Conservation (phyloP, 2,797 vertebrate genomes). For the Prunella strophiata region DNA sequence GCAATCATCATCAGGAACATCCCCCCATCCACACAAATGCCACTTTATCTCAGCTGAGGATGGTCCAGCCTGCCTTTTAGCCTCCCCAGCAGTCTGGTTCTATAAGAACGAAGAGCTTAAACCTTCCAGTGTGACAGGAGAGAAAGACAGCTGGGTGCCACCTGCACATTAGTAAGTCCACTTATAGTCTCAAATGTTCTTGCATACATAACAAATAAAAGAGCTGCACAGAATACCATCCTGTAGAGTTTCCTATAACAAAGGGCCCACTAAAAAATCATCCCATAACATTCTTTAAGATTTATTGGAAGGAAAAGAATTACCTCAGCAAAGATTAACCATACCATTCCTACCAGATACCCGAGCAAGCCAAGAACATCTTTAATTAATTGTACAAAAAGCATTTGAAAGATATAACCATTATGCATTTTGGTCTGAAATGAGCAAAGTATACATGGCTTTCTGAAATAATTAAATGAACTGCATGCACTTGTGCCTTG, state of each 20-base stretch:
- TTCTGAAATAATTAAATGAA: constrained; percentile 21
- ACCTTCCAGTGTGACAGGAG: background rate
- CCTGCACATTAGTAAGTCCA: background rate
- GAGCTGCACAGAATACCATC: background rate
- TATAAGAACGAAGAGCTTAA: constrained; percentile 2
- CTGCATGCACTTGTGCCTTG: background rate
- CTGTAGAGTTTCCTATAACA: constrained; percentile 14
- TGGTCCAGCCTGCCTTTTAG: constrained; percentile 28
- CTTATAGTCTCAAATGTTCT: background rate
- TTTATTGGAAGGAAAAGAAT: constrained; percentile 5
- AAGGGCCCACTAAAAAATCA: background rate
- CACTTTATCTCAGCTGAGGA: constrained; percentile 17
- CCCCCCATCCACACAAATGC: background rate
- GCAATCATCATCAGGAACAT: background rate
- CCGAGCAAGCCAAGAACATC: background rate
- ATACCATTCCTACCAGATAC: background rate
- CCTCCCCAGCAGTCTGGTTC: background rate
- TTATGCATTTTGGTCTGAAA: background rate
- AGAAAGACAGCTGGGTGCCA: constrained; percentile 28
- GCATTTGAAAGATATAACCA: background rate
- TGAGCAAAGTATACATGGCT: background rate
- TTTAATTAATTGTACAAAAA: constrained; percentile 29
- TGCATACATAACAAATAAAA: background rate
- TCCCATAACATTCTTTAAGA: background rate
- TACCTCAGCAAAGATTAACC: constrained; percentile 12